A percentile compares a stretch with the other conserved stretches of the same genome.
These are phyloP conservation scores for Lepus europaeus DNA, from an alignment of 2,113 vertebrate species.

Conservation along the genomic window DNA sequence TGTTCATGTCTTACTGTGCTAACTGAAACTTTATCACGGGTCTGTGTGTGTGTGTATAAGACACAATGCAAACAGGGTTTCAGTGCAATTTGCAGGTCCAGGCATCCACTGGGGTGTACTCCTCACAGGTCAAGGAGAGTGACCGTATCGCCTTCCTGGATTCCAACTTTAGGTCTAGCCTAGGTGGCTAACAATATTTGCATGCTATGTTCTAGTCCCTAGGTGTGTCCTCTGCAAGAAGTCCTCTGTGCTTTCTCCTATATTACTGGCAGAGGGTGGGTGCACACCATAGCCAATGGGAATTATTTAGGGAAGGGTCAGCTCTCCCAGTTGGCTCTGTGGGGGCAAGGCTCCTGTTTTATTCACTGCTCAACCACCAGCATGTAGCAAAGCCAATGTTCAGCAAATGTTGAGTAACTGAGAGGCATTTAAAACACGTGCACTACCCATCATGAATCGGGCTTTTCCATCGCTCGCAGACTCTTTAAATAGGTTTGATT, in stretches of 20 bases:
- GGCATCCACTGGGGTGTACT: not conserved
- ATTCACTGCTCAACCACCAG: not conserved
- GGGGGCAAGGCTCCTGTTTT: conserved; percentile 15
- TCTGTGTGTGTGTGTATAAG: not conserved
- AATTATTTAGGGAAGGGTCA: not conserved
- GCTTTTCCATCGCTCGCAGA: not conserved
- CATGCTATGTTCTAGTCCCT: not conserved
- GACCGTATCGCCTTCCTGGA: not conserved
- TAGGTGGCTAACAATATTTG: not conserved
- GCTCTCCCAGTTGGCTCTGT: not conserved
- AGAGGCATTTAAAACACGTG: not conserved
- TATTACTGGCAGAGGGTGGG: not conserved
- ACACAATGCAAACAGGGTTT: too few relatives aligned
- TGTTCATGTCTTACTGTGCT: not conserved
- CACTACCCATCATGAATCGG: not conserved
- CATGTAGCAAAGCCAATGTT: not conserved
- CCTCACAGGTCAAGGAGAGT: not conserved
- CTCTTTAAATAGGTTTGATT: not conserved
- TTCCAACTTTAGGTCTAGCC: not conserved
- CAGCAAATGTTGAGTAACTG: not conserved
- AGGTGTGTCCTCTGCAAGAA: not conserved
- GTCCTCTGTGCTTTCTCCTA: not conserved
- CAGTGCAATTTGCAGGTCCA: not conserved
- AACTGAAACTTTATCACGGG: not conserved
- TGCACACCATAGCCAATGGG: not conserved